Evolutionary conservation across 2,113 vertebrate species (phyloP).

Genomic region (Tor tambroides): DNA sequence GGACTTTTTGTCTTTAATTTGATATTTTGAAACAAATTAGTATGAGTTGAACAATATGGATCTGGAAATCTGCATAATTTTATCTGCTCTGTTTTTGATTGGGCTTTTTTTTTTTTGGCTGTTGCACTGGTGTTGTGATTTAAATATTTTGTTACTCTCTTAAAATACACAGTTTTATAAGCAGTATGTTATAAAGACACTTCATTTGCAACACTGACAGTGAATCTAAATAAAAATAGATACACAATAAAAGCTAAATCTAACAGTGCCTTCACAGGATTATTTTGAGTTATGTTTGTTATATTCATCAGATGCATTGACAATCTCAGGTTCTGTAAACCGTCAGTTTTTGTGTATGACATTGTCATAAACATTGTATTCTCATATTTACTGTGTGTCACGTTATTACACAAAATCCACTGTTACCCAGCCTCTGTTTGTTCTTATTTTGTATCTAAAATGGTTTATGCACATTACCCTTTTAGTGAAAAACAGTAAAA

Average conservation of each 20-base stretch:
- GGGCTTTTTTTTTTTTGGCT: not conserved
- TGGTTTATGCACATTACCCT: not conserved
- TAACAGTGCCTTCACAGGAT: not conserved
- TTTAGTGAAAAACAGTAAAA: not conserved
- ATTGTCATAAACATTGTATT: not conserved
- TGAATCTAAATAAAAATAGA: not conserved
- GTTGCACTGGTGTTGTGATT: conserved; percentile 17
- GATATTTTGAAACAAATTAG: not conserved
- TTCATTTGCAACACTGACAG: not conserved
- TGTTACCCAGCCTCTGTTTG: not conserved
- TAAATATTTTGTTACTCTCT: not conserved
- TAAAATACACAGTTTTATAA: not conserved
- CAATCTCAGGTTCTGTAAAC: not conserved
- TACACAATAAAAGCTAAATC: not conserved
- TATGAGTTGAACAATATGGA: not conserved
- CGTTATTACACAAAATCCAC: not conserved
- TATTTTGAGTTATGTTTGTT: not conserved
- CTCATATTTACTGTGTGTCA: not conserved
- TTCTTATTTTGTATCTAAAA: not conserved
- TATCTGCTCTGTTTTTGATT: not conserved
- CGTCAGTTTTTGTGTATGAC: not conserved
- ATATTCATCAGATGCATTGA: not conserved
- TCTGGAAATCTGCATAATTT: not conserved
- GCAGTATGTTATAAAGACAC: too few species aligned
- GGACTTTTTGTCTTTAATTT: not conserved